phyloP scores from a whole-genome alignment of 2,888 invertebrate genomes.

The Drosophila multiciliata region DNA sequence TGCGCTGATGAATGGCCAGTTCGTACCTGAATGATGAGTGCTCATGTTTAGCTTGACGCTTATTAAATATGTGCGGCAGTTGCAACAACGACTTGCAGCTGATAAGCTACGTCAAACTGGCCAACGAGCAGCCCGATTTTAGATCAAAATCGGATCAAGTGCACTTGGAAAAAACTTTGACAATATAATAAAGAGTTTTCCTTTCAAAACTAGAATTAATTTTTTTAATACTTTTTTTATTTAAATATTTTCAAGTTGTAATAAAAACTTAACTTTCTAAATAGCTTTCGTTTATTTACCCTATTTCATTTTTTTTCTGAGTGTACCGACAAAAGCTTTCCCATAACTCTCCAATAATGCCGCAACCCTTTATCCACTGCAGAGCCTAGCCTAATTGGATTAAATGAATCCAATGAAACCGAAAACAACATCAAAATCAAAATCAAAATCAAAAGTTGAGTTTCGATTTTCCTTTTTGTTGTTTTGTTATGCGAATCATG shows the following conservation, averaged over 20 bases:
- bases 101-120: constrained; percentile 39
- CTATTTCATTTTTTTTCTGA: neutral
- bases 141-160: constrained; percentile 40
- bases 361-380: constrained; percentile 40
- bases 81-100: constrained; percentile 57
- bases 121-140: neutral
- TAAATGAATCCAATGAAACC: constrained; percentile 71
- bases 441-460: constrained; percentile 52
- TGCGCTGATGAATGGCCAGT: constrained; percentile 52
- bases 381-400: constrained; percentile 74
- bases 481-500: constrained; percentile 69
- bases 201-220: no score
- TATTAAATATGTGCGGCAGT: constrained; percentile 75
- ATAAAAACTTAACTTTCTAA: neutral
- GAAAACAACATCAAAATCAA: constrained; percentile 68
- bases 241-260: neutral
- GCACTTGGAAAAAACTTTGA: neutral
- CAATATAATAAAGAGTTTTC: neutral
- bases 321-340: constrained; percentile 55
- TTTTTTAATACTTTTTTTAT: neutral
- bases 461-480: constrained; percentile 21
- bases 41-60: constrained; percentile 63
- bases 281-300: neutral
- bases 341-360: constrained; percentile 63
- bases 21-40: constrained; percentile 69